Percentiles rank a stretch among this genome's conserved stretches.
These are phyloP conservation scores for Erythrocercus mccallii DNA, from an alignment of 2,113 vertebrate species.

Conservation along the genomic window DNA sequence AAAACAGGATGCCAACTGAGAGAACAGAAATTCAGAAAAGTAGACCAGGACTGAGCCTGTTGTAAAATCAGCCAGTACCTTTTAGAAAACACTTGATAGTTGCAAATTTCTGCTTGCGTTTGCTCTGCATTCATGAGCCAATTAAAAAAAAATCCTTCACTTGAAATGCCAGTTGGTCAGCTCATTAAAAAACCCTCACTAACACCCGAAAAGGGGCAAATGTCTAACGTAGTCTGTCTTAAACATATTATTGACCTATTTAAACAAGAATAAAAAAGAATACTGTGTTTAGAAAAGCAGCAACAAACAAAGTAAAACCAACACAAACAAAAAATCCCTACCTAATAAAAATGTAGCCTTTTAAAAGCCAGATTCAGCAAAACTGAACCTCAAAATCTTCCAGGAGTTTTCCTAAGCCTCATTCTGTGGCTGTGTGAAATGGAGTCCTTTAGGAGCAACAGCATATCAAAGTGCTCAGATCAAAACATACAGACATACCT, in stretches of 20 bases:
- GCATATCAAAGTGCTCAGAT: background rate
- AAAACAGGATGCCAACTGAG: background rate
- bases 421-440: background rate
- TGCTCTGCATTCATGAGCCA: background rate
- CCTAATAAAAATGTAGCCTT: background rate
- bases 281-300: background rate
- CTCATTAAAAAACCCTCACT: slow-evolving; percentile 19
- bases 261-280: background rate
- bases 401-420: background rate
- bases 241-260: background rate
- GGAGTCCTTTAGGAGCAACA: background rate
- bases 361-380: background rate
- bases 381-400: background rate
- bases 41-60: background rate
- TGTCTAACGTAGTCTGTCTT: background rate
- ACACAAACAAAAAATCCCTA: background rate
- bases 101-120: background rate
- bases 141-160: background rate
- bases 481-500: background rate
- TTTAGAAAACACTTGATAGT: background rate
- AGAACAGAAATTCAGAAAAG: background rate
- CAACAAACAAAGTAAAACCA: background rate
- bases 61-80: background rate
- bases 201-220: background rate
- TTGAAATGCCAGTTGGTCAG: background rate